Percentiles rank a stretch among this genome's conserved stretches.
Evolutionary conservation across 2,113 vertebrate genomes (phyloP).

Genomic region (Polyodon spathula): DNA sequence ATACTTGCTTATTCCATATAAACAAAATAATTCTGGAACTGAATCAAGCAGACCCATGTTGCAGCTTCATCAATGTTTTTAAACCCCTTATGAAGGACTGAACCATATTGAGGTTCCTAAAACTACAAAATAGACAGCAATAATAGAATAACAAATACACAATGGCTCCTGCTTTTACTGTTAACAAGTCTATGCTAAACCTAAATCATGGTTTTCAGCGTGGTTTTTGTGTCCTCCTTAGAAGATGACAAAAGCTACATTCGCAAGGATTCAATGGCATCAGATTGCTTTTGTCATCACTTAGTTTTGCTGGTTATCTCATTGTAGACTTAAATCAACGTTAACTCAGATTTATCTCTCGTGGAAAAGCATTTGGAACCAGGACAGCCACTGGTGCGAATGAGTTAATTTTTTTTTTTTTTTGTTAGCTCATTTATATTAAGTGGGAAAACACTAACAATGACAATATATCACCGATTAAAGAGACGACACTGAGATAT

Average conservation of each 20-base stretch:
- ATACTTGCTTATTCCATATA: too few relatives aligned
- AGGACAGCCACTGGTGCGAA: constrained; percentile 30
- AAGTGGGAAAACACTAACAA: constrained; percentile 45
- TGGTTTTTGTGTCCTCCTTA: neutral
- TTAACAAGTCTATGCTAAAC: too few relatives aligned
- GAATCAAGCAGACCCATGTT: too few relatives aligned
- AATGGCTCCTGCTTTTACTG: too few relatives aligned
- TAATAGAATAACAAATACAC: too few relatives aligned
- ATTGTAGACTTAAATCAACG: constrained; percentile 30
- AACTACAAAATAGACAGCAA: too few relatives aligned
- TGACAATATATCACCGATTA: constrained; percentile 24
- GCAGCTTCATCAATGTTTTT: too few relatives aligned
- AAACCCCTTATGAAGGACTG: too few relatives aligned
- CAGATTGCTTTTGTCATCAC: constrained; percentile 20
- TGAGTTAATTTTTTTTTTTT: constrained; percentile 48
- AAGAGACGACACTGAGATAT: too few relatives aligned
- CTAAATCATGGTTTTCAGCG: too few relatives aligned
- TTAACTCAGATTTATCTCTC: constrained; percentile 35
- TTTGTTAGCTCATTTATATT: constrained; percentile 34
- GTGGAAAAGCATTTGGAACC: constrained; percentile 30
- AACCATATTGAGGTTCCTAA: too few relatives aligned
- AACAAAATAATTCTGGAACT: too few relatives aligned
- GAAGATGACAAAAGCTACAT: constrained; percentile 6
- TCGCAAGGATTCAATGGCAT: constrained; percentile 5
- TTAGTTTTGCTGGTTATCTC: constrained; percentile 31